These are phyloP conservation scores for Halichondria panicea DNA, from an alignment of 37 sponge, comb jelly and placozoan genomes.

Conservation along the genomic window DNA sequence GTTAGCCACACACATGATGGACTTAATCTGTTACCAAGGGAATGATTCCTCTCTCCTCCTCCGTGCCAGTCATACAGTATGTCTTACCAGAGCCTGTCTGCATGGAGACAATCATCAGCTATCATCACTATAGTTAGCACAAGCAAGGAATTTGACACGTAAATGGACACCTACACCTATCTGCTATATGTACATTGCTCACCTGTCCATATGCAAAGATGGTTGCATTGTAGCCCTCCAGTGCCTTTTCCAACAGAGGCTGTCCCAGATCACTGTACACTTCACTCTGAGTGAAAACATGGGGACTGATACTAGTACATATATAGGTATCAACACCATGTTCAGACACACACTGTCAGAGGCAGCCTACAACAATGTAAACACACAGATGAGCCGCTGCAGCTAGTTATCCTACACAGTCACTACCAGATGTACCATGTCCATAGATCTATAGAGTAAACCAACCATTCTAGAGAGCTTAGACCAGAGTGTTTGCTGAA, in stretches of 20 bases:
- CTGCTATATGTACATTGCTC: neutral
- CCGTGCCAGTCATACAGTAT: neutral
- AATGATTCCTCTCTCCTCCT: constrained; percentile 1
- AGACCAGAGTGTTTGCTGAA: neutral
- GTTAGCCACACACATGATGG: neutral
- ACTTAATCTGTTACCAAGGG: neutral
- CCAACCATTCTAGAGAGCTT: neutral
- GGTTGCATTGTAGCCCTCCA: constrained; percentile 89
- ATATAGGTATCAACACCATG: too few relatives aligned
- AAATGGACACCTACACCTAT: neutral
- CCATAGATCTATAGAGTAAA: too few relatives aligned
- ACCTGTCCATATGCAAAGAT: constrained; percentile 95
- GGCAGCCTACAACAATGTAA: too few relatives aligned
- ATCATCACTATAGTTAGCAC: neutral
- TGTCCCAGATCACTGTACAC: constrained; percentile 3
- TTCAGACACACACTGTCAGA: too few relatives aligned
- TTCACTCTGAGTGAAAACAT: neutral
- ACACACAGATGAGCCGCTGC: too few relatives aligned
- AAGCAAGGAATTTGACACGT: neutral
- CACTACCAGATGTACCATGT: too few relatives aligned
- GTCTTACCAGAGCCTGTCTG: constrained; percentile 4
- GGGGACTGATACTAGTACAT: constrained; percentile 72
- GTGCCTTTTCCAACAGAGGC: constrained; percentile 11
- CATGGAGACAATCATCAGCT: neutral
- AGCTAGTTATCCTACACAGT: too few relatives aligned